A percentile compares a stretch with the other conserved stretches of the same genome.
These are phyloP conservation scores for Agrilus planipennis DNA, from an alignment of 1,140 invertebrate genomes.

Conservation along the genomic window DNA sequence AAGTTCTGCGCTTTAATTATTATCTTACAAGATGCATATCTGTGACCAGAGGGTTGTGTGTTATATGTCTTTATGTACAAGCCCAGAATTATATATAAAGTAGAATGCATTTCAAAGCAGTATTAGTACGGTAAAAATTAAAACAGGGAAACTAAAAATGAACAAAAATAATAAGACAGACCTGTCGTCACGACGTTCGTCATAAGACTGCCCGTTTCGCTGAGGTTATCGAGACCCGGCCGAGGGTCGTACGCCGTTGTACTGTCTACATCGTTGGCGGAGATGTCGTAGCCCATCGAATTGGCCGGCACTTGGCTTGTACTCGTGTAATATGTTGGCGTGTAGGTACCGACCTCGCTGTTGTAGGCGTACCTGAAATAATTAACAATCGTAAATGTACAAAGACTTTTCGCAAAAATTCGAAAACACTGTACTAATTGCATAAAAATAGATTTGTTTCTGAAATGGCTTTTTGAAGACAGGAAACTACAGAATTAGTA, in stretches of 20 bases:
- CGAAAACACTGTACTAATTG: too few relatives aligned
- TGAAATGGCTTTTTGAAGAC: neutral
- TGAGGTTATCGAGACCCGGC: constrained; percentile 48
- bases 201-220: constrained; percentile 39
- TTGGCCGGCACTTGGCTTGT: constrained; percentile 33
- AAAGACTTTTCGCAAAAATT: too few relatives aligned
- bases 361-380: constrained; percentile 38
- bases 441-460: too few relatives aligned
- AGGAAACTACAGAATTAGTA: neutral
- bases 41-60: too few relatives aligned
- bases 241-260: constrained; percentile 73
- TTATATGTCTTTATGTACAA: too few relatives aligned
- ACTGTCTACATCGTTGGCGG: constrained; percentile 69
- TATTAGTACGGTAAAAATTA: too few relatives aligned
- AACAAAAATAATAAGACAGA: constrained; percentile 23
- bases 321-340: constrained; percentile 37
- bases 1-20: too few relatives aligned
- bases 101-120: too few relatives aligned
- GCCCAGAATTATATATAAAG: too few relatives aligned
- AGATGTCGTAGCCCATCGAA: constrained; percentile 55
- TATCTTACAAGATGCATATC: too few relatives aligned
- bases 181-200: constrained; percentile 45
- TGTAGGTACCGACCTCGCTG: constrained; percentile 42
- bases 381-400: too few relatives aligned
- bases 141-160: neutral